Percentiles rank a stretch among this genome's conserved stretches.
Evolutionary conservation across 2,113 vertebrate species (phyloP).

Genomic region (Alligator sinensis): DNA sequence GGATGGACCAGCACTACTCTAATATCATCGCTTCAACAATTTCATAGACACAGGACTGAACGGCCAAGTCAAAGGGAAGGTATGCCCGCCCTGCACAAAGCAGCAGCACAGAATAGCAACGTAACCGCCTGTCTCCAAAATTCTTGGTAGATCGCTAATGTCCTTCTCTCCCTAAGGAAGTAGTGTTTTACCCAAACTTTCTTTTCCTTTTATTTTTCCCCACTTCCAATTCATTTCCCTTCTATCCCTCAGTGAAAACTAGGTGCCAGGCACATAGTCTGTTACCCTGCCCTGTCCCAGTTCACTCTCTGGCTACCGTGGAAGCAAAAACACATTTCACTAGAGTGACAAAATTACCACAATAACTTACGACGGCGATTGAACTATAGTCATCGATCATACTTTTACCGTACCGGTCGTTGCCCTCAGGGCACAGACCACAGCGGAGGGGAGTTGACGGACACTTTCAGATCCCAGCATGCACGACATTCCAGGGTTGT

Average conservation of each 20-base stretch:
- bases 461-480: conserved; percentile 11
- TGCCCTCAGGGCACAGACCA: conserved; percentile 44
- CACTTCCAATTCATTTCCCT: not conserved
- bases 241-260: conserved; percentile 22
- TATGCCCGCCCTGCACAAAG: not conserved
- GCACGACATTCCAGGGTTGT: conserved; percentile 1
- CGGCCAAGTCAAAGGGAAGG: not conserved
- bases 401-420: conserved; percentile 48
- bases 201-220: not conserved
- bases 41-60: not conserved
- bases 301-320: conserved; percentile 34
- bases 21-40: not conserved
- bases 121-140: not conserved
- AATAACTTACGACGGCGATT: conserved; percentile 58
- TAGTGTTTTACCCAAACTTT: not conserved
- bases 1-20: not conserved
- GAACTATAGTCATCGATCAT: conserved; percentile 34
- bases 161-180: not conserved
- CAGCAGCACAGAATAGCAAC: not conserved
- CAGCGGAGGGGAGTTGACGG: conserved; percentile 16
- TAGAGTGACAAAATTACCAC: conserved; percentile 53
- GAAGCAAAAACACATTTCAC: conserved; percentile 63
- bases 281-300: conserved; percentile 61
- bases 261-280: conserved; percentile 37
- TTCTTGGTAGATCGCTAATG: not conserved